Percentiles rank a stretch among this genome's conserved stretches.
These are phyloP conservation scores for Eolophus roseicapilla DNA, from an alignment of 2,113 vertebrate genomes.

Conservation along the genomic window DNA sequence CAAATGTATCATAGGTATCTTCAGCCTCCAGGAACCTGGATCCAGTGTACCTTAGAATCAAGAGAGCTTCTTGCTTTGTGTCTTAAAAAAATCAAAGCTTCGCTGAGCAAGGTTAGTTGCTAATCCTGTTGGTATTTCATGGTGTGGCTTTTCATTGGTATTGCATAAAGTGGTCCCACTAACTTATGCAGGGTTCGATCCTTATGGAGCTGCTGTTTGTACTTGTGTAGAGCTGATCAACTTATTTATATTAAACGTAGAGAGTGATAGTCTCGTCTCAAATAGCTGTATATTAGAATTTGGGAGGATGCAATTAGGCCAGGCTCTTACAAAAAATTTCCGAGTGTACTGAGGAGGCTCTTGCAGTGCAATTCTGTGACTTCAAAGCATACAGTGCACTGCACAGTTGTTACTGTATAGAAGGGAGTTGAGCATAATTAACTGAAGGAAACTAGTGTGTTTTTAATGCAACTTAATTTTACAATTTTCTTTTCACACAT, in stretches of 20 bases:
- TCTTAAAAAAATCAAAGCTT: slow-evolving; percentile 92
- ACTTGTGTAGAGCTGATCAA: background rate
- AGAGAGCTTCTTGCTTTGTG: slow-evolving; percentile 94
- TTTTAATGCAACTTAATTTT: background rate
- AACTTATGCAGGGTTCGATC: accelerated
- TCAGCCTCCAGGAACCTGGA: slow-evolving; percentile 90
- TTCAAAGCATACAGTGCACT: background rate
- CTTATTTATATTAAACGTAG: background rate
- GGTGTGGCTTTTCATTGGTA: background rate
- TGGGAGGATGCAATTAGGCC: background rate
- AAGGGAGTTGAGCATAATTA: background rate
- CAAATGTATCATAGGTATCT: slow-evolving; percentile 80
- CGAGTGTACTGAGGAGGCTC: background rate
- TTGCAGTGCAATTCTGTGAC: background rate
- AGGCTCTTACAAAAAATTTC: background rate
- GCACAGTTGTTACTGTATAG: too few relatives aligned
- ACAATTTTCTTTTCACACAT: background rate
- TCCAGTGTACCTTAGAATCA: slow-evolving; percentile 92
- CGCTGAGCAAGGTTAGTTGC: slow-evolving; percentile 77
- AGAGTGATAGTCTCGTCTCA: background rate
- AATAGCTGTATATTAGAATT: background rate
- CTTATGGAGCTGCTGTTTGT: accelerated
- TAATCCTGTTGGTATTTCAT: background rate
- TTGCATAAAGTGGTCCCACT: background rate
- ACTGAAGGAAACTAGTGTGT: background rate